A percentile compares a stretch with the other conserved stretches of the same genome.
Evolutionary conservation across 2,888 invertebrate species (phyloP).

Genomic region (Agonopterix heracliana): DNA sequence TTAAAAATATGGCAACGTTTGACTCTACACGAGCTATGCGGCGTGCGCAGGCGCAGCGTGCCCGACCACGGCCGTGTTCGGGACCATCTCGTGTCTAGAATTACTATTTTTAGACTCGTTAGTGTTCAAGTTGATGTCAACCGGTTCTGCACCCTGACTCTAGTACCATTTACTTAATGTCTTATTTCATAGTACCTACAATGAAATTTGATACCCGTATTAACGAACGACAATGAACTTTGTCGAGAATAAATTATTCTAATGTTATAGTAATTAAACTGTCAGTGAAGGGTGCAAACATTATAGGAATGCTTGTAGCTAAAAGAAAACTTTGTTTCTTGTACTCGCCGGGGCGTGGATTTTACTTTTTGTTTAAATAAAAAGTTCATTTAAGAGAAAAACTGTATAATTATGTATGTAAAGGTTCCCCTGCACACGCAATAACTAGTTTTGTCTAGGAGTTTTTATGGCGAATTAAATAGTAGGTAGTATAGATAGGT

Average conservation of each 20-base stretch:
- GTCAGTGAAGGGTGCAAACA: slow-evolving; percentile 28
- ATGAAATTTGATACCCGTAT: slow-evolving; percentile 1
- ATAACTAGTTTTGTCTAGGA: slow-evolving; percentile 2
- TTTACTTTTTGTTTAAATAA: slow-evolving; percentile 16
- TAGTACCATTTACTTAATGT: slow-evolving; percentile 22
- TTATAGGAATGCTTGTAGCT: slow-evolving; percentile 12
- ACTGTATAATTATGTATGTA: slow-evolving; percentile 3
- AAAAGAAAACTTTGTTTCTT: slow-evolving; percentile 11
- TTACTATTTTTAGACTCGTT: slow-evolving; percentile 22
- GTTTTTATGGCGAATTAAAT: neutral
- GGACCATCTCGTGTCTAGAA: slow-evolving; percentile 14
- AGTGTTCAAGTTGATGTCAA: slow-evolving; percentile 16
- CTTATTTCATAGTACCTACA: slow-evolving; percentile 19
- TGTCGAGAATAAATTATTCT: slow-evolving; percentile 10
- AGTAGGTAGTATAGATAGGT: no score
- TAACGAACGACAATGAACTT: slow-evolving; percentile 9
- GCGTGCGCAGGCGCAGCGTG: no score
- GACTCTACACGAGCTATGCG: neutral
- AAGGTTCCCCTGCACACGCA: slow-evolving; percentile 12
- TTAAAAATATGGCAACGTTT: slow-evolving; percentile 9
- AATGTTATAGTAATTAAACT: slow-evolving; percentile 23
- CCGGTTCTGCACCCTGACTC: slow-evolving; percentile 20
- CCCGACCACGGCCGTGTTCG: slow-evolving; percentile 4
- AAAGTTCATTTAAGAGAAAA: neutral
- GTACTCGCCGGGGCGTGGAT: slow-evolving; percentile 16